Conservation (phyloP, 2,888 invertebrate species). For the Rotaria socialis region DNA sequence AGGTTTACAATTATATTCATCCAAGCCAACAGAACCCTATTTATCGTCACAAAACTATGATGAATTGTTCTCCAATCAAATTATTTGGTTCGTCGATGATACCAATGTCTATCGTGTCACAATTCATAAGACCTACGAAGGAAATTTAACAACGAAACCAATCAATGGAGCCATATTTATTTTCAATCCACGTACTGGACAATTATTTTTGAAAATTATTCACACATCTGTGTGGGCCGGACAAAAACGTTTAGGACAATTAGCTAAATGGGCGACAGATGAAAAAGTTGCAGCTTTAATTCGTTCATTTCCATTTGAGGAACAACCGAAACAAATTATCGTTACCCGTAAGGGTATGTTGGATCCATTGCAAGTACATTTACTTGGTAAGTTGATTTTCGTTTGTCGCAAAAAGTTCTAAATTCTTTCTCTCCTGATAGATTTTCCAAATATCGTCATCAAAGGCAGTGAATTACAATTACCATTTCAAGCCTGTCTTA, state of each 20-base stretch:
- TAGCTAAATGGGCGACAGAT: conserved; percentile 99
- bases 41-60: conserved; percentile 98
- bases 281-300: conserved; percentile 99
- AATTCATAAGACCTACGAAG: conserved; percentile 99
- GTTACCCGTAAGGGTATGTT: conserved; percentile 99
- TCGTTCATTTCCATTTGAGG: conserved; percentile 95
- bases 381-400: conserved; percentile 29
- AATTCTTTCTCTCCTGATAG: too few species aligned
- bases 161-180: conserved; percentile 99
- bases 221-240: conserved; percentile 99
- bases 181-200: conserved; percentile 97
- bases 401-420: too few species aligned
- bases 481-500: conserved; percentile 94
- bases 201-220: conserved; percentile 96
- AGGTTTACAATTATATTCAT: conserved; percentile 92
- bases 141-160: conserved; percentile 96
- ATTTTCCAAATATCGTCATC: conserved; percentile 99
- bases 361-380: conserved; percentile 81
- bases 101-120: conserved; percentile 99
- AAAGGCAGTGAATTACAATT: conserved; percentile 86
- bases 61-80: conserved; percentile 98
- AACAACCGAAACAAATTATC: conserved; percentile 99
- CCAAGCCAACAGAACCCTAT: conserved; percentile 98
- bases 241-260: conserved; percentile 94
- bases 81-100: conserved; percentile 99